Evolutionary conservation across 2,797 vertebrate species (phyloP), one percentile per base, ranked within the genome.

Genomic region (Liparis tanakae): DNA sequence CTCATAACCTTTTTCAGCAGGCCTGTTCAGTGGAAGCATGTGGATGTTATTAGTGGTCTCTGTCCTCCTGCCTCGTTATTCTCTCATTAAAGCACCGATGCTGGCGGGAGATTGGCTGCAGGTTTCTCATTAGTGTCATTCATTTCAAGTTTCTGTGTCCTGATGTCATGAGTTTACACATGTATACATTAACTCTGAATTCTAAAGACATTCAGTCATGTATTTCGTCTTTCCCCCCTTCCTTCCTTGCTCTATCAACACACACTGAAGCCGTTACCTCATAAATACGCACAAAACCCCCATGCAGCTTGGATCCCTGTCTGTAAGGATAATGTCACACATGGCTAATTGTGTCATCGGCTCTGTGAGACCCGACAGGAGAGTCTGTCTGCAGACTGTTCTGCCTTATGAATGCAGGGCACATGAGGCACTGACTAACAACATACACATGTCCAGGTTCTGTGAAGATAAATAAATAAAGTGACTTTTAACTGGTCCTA

Each of bases 401-500:
- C 46, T 22, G 58, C 18, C 2, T 43, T 13, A 10, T 48, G 22
- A 54, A 41, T 56, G 48, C 41, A 44, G 54, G 12, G 22, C 25
- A 60, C 54, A 55, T 3, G 6, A 65, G 18, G 25, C 7, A 64
- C 15, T 6, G 51, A 33, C 13, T 68, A 65, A 71, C 7, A 63
- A 68, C 53, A 71, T 25, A 51, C 69, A 70, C 53, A 62, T 67
- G 69, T 44, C 2, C 5, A 36, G 17, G 36, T 72, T 78, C 17
- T 55, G 70, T 71, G 69, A 76, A 85, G 78, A 86, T 78, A 78
- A 22, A 72, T 13, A 69, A 66, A 70, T 74, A 58, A 71, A 70
- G 54, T 60, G 1, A 54, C 3, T 25, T 64, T 83, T 81, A 68
- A 79, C 41, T 68, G 70, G 37, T 61, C 58, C 58, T 53, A 50